Base-by-base conservation (phyloP, 2,888 invertebrate species). In the Epinotia brunnichana region DNA sequence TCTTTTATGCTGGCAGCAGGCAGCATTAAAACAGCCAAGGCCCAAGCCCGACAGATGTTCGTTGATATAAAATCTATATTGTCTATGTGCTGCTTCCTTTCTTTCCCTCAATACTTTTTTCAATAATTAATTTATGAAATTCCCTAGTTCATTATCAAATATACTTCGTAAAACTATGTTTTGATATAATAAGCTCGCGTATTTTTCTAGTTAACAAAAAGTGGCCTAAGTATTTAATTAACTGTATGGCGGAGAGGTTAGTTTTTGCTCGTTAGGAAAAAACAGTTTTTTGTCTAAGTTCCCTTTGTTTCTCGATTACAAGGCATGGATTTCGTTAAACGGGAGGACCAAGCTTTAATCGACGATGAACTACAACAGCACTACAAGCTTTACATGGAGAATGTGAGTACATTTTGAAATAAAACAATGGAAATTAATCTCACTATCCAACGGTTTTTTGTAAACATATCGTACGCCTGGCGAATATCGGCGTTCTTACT, bases 311-410 rank as follows among this genome's bases (percentile, higher is more conserved):
- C 74, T 66, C 62, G 61, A 69, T 73, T 15, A 71, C 60, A 67
- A 70, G 83, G 74, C 70, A 92, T 92, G 92, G 92, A 92, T 88
- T 92, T 87, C 78, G 92, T 92, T 74, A 92, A 92, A 81, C 83
- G 91, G 67, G 92, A 92, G 82, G 92, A 91, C 24, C 87, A 85
- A 62, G 86, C 87, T 81, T 74, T 85, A 19, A 79, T 90, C 29
- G 91, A 90, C 41, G 91, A 92, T 71, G 92, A 91, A 13, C n/a
- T 61, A 15, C 61, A 61, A 24, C 61, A 61, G 2, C 86, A 82
- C 73, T 91, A 91, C 74, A 92, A 91, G 76, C 83, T 84, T 69
- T 92, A 91, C 70, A 79, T 90, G 78, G 91, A 92, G 70, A 90
- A 84, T 73, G 92, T 92, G 77, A 91, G 91, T 87, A 60, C 67